Percentiles rank a stretch among this genome's conserved stretches.
These are phyloP conservation scores for Cerastis leucographa DNA, from an alignment of 2,888 invertebrate genomes.

Conservation along the genomic window DNA sequence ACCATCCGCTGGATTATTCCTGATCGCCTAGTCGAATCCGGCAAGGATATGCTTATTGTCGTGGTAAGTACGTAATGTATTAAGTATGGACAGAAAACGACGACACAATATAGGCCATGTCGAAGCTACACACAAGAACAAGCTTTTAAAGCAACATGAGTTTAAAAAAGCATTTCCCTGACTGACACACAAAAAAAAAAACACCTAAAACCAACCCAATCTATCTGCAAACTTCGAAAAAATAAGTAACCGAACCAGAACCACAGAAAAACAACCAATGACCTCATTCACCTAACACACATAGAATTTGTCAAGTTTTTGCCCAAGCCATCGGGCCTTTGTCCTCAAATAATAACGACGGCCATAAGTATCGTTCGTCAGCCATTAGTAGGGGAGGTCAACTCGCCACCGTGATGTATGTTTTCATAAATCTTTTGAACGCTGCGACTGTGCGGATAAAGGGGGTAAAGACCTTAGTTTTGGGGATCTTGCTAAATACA, in stretches of 20 bases:
- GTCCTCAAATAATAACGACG: slow-evolving; percentile 56
- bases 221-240: slow-evolving; percentile 25
- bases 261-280: slow-evolving; percentile 39
- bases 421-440: slow-evolving; percentile 79
- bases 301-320: slow-evolving; percentile 57
- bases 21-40: too few species aligned
- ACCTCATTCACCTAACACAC: slow-evolving; percentile 30
- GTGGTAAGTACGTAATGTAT: too few species aligned
- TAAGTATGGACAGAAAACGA: too few species aligned
- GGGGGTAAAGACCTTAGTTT: slow-evolving; percentile 65
- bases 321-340: slow-evolving; percentile 28
- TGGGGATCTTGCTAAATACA: slow-evolving; percentile 50
- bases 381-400: slow-evolving; percentile 70
- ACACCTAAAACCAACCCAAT: slow-evolving; percentile 2
- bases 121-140: neutral
- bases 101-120: neutral
- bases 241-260: slow-evolving; percentile 14
- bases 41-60: too few species aligned
- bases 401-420: slow-evolving; percentile 77
- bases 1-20: too few species aligned
- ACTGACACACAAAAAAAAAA: slow-evolving; percentile 1
- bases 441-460: slow-evolving; percentile 75
- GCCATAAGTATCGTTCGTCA: slow-evolving; percentile 59
- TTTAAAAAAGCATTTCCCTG: neutral
- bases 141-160: neutral